A percentile compares a stretch with the other conserved stretches of the same genome.
Evolutionary conservation across 2,797 vertebrate species (phyloP).

Genomic region (Chelmon rostratus): DNA sequence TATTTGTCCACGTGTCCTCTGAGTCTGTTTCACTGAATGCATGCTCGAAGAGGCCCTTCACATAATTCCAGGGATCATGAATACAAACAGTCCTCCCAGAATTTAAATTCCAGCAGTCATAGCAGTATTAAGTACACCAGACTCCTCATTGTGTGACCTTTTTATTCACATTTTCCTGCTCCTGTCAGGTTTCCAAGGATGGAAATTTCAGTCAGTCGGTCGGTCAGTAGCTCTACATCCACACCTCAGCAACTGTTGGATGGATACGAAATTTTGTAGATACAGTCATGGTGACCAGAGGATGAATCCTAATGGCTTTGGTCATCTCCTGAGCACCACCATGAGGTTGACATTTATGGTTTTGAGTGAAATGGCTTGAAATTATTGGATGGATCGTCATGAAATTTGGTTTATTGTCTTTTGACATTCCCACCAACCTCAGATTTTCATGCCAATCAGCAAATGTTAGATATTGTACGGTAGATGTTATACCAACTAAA

Average conservation of each 20-base stretch:
- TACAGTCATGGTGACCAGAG: not conserved
- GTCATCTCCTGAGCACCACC: not conserved
- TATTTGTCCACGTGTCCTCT: not conserved
- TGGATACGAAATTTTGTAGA: not conserved
- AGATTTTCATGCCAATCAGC: not conserved
- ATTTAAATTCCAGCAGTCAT: not conserved
- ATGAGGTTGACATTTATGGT: not conserved
- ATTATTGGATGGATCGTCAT: no score
- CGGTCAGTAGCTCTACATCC: no score
- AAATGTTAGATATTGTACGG: not conserved
- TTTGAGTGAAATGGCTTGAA: conserved; percentile 2
- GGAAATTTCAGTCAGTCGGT: not conserved
- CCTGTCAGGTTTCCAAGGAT: not conserved
- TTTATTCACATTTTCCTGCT: not conserved
- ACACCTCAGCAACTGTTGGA: not conserved
- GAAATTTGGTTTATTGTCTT: not conserved
- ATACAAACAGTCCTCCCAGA: not conserved
- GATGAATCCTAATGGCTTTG: not conserved
- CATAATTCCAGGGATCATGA: not conserved
- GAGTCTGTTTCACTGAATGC: conserved; percentile 10
- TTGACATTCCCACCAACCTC: not conserved
- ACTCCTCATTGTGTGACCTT: no score
- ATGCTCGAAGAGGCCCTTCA: not conserved
- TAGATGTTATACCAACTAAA: not conserved
- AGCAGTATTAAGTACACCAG: not conserved